Percentiles rank a stretch among this genome's conserved stretches.
Conservation (phyloP, 2,888 invertebrate species). For the Athetis lepigone region DNA sequence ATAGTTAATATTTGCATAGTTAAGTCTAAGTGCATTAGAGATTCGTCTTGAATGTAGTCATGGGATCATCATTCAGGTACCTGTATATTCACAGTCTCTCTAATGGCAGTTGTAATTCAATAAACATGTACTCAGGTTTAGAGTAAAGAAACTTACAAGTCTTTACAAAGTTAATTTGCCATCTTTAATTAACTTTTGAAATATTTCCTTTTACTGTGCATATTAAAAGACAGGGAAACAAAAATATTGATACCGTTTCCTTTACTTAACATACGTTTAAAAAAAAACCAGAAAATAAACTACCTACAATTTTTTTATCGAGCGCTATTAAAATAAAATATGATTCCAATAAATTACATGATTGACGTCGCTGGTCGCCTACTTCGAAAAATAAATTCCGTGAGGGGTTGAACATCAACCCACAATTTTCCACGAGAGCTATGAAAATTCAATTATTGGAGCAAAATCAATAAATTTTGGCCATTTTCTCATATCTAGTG, state of each 20-base stretch:
- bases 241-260: no score
- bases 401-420: slow-evolving; percentile 19
- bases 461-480: slow-evolving; percentile 23
- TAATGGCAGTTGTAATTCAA: not conserved
- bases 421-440: slow-evolving; percentile 12
- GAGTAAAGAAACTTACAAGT: not conserved
- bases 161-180: not conserved
- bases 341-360: slow-evolving; percentile 4
- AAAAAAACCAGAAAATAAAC: no score
- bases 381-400: slow-evolving; percentile 19
- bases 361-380: slow-evolving; percentile 9
- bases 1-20: slow-evolving; percentile 46
- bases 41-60: slow-evolving; percentile 24
- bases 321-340: not conserved
- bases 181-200: not conserved
- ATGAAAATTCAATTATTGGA: slow-evolving; percentile 29
- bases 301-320: not conserved
- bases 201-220: no score
- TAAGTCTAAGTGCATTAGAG: slow-evolving; percentile 31
- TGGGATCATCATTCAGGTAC: slow-evolving; percentile 2
- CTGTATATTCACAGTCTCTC: not conserved
- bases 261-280: no score
- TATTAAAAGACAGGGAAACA: no score
- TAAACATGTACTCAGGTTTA: not conserved
- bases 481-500: not conserved